phyloP scores from a whole-genome alignment of 2,888 invertebrate species.

The Hylaea fasciaria region DNA sequence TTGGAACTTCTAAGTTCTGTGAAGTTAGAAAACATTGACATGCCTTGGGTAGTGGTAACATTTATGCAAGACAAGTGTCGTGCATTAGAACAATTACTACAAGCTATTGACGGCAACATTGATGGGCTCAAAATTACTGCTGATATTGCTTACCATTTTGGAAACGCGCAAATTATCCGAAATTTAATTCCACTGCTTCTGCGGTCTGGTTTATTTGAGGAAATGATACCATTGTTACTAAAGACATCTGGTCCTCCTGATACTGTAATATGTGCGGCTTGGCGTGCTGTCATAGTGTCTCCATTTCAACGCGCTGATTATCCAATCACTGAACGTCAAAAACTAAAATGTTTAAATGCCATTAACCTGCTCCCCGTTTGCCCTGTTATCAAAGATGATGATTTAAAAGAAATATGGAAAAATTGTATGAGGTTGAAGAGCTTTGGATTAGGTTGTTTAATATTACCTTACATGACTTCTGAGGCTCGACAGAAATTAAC shows the following conservation, averaged over 20 bases:
- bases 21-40: conserved; percentile 73
- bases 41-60: conserved; percentile 78
- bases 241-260: conserved; percentile 65
- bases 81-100: conserved; percentile 72
- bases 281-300: conserved; percentile 73
- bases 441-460: conserved; percentile 74
- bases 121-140: conserved; percentile 71
- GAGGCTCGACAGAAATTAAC: conserved; percentile 65
- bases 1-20: conserved; percentile 73
- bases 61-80: conserved; percentile 74
- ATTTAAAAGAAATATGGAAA: conserved; percentile 78
- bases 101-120: conserved; percentile 62
- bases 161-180: conserved; percentile 60
- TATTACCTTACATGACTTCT: conserved; percentile 76
- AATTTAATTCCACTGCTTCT: conserved; percentile 65
- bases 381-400: conserved; percentile 75
- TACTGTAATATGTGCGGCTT: conserved; percentile 67
- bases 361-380: conserved; percentile 77
- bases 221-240: conserved; percentile 73
- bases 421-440: conserved; percentile 77
- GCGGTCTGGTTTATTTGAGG: conserved; percentile 66
- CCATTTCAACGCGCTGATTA: conserved; percentile 80
- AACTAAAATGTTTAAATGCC: conserved; percentile 70
- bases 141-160: conserved; percentile 66
- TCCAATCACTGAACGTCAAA: conserved; percentile 79